Percentiles rank a stretch among this genome's conserved stretches.
phyloP scores from a whole-genome alignment of 2,888 invertebrate species.

The Congeria kusceri region DNA sequence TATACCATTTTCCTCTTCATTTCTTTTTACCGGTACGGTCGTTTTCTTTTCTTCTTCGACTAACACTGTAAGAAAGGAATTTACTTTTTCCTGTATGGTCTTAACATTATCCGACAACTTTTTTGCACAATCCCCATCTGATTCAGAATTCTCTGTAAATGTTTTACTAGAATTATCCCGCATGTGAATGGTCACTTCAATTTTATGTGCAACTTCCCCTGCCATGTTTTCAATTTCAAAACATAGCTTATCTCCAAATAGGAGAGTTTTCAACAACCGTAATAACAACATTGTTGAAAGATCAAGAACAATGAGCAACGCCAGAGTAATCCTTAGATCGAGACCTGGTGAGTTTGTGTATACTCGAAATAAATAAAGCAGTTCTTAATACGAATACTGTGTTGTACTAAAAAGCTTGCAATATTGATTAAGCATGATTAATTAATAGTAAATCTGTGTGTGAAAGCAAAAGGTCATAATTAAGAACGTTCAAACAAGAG shows the following conservation, averaged over 20 bases:
- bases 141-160: constrained; percentile 21
- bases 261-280: too few relatives aligned
- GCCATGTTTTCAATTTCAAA: too few relatives aligned
- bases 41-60: constrained; percentile 37
- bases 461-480: too few relatives aligned
- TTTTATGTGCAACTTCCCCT: background rate
- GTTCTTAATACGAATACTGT: too few relatives aligned
- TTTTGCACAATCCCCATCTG: constrained; percentile 28
- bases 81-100: constrained; percentile 29
- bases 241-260: too few relatives aligned
- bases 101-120: constrained; percentile 17
- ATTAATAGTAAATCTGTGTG: too few relatives aligned
- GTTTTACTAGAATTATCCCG: constrained; percentile 15
- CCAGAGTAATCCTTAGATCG: constrained; percentile 4
- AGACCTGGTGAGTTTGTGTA: constrained; percentile 3
- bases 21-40: background rate
- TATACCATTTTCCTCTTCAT: constrained; percentile 10
- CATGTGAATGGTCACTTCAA: constrained; percentile 17
- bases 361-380: background rate
- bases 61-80: constrained; percentile 24
- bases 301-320: constrained; percentile 3
- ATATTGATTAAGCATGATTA: too few relatives aligned
- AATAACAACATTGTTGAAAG: too few relatives aligned
- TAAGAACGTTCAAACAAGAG: too few relatives aligned
- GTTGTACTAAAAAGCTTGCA: too few relatives aligned